Evolutionary conservation across 2,113 vertebrate species (phyloP).

Genomic region (Puma concolor): DNA sequence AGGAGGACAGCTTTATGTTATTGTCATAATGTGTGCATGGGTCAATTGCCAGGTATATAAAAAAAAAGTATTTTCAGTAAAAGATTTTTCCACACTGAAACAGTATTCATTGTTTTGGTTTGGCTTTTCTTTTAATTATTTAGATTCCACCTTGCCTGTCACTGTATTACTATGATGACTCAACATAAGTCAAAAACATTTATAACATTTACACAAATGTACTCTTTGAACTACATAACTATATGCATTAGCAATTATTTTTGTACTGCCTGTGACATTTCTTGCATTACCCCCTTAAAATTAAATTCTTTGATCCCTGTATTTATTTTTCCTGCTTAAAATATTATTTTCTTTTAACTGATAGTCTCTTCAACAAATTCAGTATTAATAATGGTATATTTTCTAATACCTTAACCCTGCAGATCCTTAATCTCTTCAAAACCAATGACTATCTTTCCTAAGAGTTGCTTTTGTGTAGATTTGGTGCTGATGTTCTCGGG

Average conservation of each 20-base stretch:
- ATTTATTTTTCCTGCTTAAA: not conserved
- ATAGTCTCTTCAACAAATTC: not conserved
- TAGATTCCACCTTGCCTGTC: not conserved
- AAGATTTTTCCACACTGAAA: constrained; percentile 14
- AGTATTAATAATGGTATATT: not conserved
- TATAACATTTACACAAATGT: not conserved
- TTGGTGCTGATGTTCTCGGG: not conserved
- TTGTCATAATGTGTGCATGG: not conserved
- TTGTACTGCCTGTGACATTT: not conserved
- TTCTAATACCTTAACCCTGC: not conserved
- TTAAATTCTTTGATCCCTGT: not conserved
- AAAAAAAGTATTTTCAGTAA: not conserved
- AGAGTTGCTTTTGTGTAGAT: not conserved
- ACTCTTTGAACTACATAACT: not conserved
- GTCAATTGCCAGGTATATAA: not conserved
- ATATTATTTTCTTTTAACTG: not conserved
- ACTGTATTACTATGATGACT: not conserved
- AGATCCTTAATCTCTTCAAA: not conserved
- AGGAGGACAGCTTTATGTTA: not conserved
- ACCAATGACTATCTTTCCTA: not conserved
- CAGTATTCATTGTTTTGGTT: not conserved
- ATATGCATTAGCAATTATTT: constrained; percentile 46
- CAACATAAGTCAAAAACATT: not conserved
- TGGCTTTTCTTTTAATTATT: not conserved
- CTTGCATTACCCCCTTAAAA: not conserved